Evolutionary conservation across 2,113 vertebrate species (phyloP).

Genomic region (Mustelus asterias): DNA sequence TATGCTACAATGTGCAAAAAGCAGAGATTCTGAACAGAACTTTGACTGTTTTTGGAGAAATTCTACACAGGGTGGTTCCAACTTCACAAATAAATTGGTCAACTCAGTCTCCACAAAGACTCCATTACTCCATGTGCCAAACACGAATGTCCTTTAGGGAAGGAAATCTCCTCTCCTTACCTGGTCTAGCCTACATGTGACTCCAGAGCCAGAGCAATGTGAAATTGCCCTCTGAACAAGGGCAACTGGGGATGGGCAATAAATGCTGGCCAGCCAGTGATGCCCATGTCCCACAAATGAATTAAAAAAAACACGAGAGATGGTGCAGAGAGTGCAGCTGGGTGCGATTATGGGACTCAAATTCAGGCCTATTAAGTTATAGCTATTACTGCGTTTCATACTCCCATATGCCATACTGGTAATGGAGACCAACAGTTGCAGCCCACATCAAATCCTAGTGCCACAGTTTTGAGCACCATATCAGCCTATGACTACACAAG

Average conservation of each 20-base stretch:
- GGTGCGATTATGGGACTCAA: not conserved
- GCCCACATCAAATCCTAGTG: not conserved
- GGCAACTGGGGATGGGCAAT: no score
- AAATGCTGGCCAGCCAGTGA: no score
- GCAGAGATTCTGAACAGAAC: not conserved
- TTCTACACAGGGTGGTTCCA: not conserved
- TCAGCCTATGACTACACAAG: not conserved
- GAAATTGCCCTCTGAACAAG: no score
- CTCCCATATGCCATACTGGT: not conserved
- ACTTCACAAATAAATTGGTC: not conserved
- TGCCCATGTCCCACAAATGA: no score
- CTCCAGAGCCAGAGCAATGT: no score
- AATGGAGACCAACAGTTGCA: not conserved
- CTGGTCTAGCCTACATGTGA: no score
- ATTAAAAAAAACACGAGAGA: no score
- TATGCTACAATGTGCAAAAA: not conserved
- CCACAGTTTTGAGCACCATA: not conserved
- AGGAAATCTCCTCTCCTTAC: no score
- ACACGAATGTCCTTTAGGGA: no score
- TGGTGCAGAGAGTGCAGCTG: not conserved
- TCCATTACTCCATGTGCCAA: not conserved
- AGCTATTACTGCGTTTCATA: not conserved
- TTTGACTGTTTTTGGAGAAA: not conserved
- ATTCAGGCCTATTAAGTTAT: not conserved
- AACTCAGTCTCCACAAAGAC: not conserved